Evolutionary conservation across 2,888 invertebrate species (phyloP).

Genomic region (Perizoma affinitatum): DNA sequence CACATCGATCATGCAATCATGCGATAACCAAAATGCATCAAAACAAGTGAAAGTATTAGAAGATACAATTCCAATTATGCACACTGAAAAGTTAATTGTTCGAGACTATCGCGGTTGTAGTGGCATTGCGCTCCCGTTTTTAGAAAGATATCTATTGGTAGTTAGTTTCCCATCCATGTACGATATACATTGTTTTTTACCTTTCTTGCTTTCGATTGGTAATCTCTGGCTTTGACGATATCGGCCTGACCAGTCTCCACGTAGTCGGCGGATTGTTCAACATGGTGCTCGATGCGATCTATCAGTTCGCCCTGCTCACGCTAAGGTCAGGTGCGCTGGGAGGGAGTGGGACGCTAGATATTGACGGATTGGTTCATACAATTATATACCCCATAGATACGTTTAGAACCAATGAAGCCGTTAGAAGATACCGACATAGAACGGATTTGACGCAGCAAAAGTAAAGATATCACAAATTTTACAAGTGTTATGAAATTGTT

Average conservation of each 20-base stretch:
- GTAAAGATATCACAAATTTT: conserved; percentile 43
- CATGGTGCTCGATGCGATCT: conserved; percentile 97
- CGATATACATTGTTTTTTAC: conserved; percentile 76
- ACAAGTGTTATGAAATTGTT: conserved; percentile 37
- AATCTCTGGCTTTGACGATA: conserved; percentile 90
- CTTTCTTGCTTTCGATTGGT: conserved; percentile 95
- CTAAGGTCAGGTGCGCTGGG: conserved; percentile 72
- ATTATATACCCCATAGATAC: conserved; percentile 52
- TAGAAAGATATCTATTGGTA: conserved; percentile 1
- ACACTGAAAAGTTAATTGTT: not conserved
- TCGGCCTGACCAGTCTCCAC: conserved; percentile 91
- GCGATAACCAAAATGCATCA: conserved; percentile 19
- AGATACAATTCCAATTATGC: not conserved
- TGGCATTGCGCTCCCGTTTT: not conserved
- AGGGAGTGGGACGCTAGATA: conserved; percentile 62
- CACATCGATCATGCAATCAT: conserved; percentile 27
- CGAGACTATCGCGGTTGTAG: not conserved
- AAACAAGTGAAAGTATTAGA: conserved; percentile 14
- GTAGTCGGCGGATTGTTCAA: conserved; percentile 93
- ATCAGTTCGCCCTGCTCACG: conserved; percentile 94
- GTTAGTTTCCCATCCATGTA: conserved; percentile 24
- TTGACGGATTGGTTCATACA: conserved; percentile 79
- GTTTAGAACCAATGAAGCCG: conserved; percentile 65
- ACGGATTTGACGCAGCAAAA: conserved; percentile 34
- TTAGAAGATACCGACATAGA: conserved; percentile 46